A percentile compares a stretch with the other conserved stretches of the same genome.
Evolutionary conservation across 2,888 invertebrate species (phyloP).

Genomic region (Drosophila neotestacea): DNA sequence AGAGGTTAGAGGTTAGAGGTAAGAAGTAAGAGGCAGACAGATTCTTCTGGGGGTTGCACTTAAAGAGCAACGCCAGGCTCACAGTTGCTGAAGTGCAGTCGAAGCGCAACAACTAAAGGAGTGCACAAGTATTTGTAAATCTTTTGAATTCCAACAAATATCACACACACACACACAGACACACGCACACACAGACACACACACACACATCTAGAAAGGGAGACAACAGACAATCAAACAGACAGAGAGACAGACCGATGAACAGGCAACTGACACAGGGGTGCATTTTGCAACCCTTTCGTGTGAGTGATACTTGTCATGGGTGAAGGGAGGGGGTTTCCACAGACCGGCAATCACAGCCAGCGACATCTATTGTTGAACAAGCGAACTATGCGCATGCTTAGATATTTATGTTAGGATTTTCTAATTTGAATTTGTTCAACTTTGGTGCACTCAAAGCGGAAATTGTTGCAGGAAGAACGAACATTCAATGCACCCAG

Average conservation of each 20-base stretch:
- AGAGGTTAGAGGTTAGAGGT: background rate
- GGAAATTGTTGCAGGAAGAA: conserved; percentile 76
- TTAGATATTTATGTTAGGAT: conserved; percentile 76
- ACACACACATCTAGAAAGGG: conserved; percentile 19
- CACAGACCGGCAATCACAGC: conserved; percentile 65
- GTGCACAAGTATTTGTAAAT: conserved; percentile 77
- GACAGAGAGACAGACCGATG: conserved; percentile 22
- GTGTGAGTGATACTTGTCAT: conserved; percentile 39
- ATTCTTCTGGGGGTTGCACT: conserved; percentile 70
- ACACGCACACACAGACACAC: conserved; percentile 45
- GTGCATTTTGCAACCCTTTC: conserved; percentile 78
- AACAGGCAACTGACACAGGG: conserved; percentile 40
- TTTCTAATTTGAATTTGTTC: conserved; percentile 78
- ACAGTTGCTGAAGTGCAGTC: conserved; percentile 72
- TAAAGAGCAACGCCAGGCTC: conserved; percentile 43
- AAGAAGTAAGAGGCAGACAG: conserved; percentile 1
- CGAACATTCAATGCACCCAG: conserved; percentile 57
- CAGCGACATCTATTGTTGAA: conserved; percentile 77
- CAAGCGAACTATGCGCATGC: conserved; percentile 69
- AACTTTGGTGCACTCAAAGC: conserved; percentile 70
- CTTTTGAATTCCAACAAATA: conserved; percentile 78
- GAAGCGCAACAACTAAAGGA: conserved; percentile 67
- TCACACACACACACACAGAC: conserved; percentile 45
- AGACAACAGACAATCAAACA: conserved; percentile 26
- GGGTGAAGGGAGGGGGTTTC: background rate